Evolutionary conservation across 2,113 vertebrate genomes (phyloP).

Genomic region (Mobula hypostoma): DNA sequence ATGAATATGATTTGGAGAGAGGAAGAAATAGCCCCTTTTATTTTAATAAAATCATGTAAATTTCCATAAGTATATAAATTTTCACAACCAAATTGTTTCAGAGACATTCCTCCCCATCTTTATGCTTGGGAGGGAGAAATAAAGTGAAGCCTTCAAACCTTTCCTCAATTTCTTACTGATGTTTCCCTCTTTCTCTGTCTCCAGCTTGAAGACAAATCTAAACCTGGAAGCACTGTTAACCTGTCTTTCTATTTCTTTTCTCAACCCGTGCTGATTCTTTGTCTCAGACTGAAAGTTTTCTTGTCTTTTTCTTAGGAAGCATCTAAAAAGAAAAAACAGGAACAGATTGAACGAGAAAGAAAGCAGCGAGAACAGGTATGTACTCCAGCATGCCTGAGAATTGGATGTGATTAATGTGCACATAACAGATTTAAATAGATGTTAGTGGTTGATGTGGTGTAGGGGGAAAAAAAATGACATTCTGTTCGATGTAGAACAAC

Average conservation of each 20-base stretch:
- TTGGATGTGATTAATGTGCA: neutral
- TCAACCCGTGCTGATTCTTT: slow-evolving; percentile 4
- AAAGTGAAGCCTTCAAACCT: slow-evolving; percentile 49
- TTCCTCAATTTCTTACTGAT: slow-evolving; percentile 53
- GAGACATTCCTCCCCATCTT: slow-evolving; percentile 9
- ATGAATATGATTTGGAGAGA: neutral
- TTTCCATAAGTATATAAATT: neutral
- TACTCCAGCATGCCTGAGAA: neutral
- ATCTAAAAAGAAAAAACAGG: slow-evolving; percentile 69
- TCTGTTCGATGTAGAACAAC: neutral
- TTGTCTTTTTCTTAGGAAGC: slow-evolving; percentile 65
- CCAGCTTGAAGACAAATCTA: neutral
- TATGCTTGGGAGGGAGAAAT: slow-evolving; percentile 40
- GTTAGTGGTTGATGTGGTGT: neutral
- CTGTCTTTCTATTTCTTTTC: slow-evolving; percentile 2
- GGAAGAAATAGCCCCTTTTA: neutral
- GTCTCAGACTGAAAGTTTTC: slow-evolving; percentile 35
- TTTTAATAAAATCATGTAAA: too few species aligned
- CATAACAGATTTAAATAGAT: neutral
- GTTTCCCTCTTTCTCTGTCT: slow-evolving; percentile 39
- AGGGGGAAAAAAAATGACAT: too few species aligned
- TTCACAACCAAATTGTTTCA: neutral
- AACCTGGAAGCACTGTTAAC: neutral
- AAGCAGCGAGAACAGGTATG: slow-evolving; percentile 82
- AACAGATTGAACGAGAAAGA: slow-evolving; percentile 75